Evolutionary conservation across 1,140 invertebrate genomes (phyloP).

Genomic region (Drosophila watanabei): DNA sequence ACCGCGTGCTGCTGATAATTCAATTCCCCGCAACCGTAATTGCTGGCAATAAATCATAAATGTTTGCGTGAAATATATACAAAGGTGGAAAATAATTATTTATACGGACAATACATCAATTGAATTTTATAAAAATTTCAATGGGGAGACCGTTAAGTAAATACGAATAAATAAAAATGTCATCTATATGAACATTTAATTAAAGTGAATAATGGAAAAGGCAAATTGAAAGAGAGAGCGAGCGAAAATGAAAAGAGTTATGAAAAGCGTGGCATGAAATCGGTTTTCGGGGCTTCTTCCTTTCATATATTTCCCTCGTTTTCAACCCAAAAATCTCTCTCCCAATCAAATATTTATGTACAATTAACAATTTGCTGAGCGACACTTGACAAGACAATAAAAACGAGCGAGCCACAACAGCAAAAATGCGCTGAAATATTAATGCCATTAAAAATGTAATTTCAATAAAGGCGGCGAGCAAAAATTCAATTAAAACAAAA

Average conservation of each 20-base stretch:
- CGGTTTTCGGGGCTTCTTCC: background rate
- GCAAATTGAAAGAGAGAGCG: background rate
- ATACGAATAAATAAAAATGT: slow-evolving; percentile 23
- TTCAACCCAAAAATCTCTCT: slow-evolving; percentile 6
- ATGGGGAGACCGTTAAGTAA: slow-evolving; percentile 1
- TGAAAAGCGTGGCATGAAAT: slow-evolving; percentile 5
- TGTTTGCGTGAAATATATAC: slow-evolving; percentile 5
- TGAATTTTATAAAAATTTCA: slow-evolving; percentile 8
- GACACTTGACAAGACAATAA: slow-evolving; percentile 45
- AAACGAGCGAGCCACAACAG: slow-evolving; percentile 3
- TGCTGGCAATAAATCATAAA: slow-evolving; percentile 46
- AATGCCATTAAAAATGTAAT: slow-evolving; percentile 72
- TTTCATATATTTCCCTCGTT: background rate
- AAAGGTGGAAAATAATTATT: slow-evolving; percentile 27
- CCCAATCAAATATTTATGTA: slow-evolving; percentile 44
- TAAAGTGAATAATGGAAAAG: slow-evolving; percentile 2
- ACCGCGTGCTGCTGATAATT: slow-evolving; percentile 52
- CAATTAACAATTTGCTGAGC: slow-evolving; percentile 46
- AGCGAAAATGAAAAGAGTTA: background rate
- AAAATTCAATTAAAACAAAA: slow-evolving; percentile 70
- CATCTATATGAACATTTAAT: slow-evolving; percentile 25
- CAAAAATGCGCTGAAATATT: slow-evolving; percentile 53
- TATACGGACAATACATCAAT: slow-evolving; percentile 26
- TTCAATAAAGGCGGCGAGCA: slow-evolving; percentile 60
- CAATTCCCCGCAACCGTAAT: slow-evolving; percentile 29